Evolutionary conservation across 2,797 vertebrate genomes (phyloP), one percentile per base, ranked within the genome.

Genomic region (Adrianichthys oophorus): DNA sequence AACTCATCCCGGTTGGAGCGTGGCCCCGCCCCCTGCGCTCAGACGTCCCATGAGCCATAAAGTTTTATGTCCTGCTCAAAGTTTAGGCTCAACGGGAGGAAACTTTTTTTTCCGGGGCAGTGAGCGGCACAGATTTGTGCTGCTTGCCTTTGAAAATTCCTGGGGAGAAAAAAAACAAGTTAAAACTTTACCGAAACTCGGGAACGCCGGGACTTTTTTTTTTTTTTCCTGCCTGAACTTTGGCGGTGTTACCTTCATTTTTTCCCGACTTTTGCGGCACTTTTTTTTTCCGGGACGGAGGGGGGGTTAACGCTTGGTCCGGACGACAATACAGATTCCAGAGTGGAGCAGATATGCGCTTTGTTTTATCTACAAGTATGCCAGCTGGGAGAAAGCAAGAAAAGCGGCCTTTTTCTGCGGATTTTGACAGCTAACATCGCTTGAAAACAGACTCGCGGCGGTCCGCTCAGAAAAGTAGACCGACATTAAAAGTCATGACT

Each of bases 61-160:
- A 92, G 90, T 92, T 92, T 91, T 84, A 91, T 77, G 89, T 92
- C 90, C 91, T 89, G 89, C 89, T 90, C 90, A 87, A 92, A 92
- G 86, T 92, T 92, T 86, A 82, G 87, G 83, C 70, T 72, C 70
- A 85, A 91, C 85, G 83, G 77, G 70, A 79, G 81, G 78, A 70
- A 83, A 89, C 87, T 51, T 87, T 83, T 86, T 63, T 73, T 69
- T 85, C 61, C 61, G 59, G 52, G 53, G 77, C 70, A 90, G 86
- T 92, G 90, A 86, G 75, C 66, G 65, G 85, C 90, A 71, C 87
- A 87, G 92, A 93, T 93, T 92, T 92, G 70, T 56, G 56, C 65
- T 62, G 5, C 50, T 42, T 65, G 29, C 46, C 17, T 17, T 60
- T 6, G 43, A 41, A 26, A 23, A 52, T 44, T 46, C 50, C 55